phyloP scores from a whole-genome alignment of 1,140 invertebrate genomes.

The Wasmannia auropunctata region DNA sequence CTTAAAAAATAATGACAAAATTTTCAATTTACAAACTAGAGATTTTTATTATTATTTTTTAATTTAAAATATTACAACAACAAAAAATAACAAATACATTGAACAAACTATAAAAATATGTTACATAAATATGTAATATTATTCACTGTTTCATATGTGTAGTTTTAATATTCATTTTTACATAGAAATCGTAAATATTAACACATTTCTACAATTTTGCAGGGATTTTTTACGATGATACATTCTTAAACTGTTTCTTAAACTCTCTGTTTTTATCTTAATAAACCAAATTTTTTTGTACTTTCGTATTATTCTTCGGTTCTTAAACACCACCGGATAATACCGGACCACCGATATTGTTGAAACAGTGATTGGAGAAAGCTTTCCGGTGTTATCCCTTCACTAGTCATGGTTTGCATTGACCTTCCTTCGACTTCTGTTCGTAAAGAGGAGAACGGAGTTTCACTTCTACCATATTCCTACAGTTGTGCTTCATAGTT shows the following conservation, averaged over 20 bases:
- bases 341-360: conserved; percentile 72
- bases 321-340: conserved; percentile 61
- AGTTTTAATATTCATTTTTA: too few relatives aligned
- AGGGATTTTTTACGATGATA: too few relatives aligned
- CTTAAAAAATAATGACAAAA: too few relatives aligned
- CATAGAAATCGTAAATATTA: too few relatives aligned
- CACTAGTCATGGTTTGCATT: not conserved
- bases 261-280: conserved; percentile 15
- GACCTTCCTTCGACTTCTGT: not conserved
- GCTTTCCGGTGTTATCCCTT: conserved; percentile 5
- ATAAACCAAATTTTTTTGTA: conserved; percentile 59
- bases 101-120: too few relatives aligned
- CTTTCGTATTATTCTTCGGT: conserved; percentile 22
- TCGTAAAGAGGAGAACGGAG: conserved; percentile 49
- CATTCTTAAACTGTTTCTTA: not conserved
- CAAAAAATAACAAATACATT: too few relatives aligned
- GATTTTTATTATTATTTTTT: too few relatives aligned
- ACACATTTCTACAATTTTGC: too few relatives aligned
- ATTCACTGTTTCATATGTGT: too few relatives aligned
- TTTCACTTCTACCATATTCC: conserved; percentile 75
- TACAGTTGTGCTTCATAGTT: conserved; percentile 36
- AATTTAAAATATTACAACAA: too few relatives aligned
- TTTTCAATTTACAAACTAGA: too few relatives aligned
- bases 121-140: too few relatives aligned
- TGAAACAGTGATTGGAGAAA: conserved; percentile 73